Conservation (phyloP, 2,797 vertebrate species). For the Coccyzus lansbergi region DNA sequence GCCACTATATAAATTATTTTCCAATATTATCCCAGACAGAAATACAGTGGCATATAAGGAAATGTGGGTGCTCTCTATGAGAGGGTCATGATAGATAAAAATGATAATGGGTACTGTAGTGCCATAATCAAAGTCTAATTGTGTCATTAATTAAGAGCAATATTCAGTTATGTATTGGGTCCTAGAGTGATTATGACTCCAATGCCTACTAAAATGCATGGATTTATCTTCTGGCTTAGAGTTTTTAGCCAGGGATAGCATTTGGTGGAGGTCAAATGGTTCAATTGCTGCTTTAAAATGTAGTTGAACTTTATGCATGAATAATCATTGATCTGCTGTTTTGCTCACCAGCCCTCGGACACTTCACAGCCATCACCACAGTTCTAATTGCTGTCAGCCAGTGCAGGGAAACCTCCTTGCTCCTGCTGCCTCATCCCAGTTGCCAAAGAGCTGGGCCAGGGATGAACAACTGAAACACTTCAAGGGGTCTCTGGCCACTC, state of each 20-base stretch:
- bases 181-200: conserved; percentile 60
- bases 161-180: conserved; percentile 55
- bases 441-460: not conserved
- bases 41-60: not conserved
- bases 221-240: conserved; percentile 57
- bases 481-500: accelerated
- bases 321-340: not conserved
- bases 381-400: not conserved
- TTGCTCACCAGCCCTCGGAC: not conserved
- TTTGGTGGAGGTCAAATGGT: conserved; percentile 61
- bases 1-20: conserved; percentile 56
- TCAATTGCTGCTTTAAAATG: conserved; percentile 52
- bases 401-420: accelerated
- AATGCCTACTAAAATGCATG: not conserved
- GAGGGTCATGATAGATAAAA: conserved; percentile 63
- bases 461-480: accelerated
- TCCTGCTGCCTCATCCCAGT: accelerated
- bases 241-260: conserved; percentile 37
- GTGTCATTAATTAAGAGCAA: conserved; percentile 72
- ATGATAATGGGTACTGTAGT: conserved; percentile 25
- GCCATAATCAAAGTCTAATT: conserved; percentile 69
- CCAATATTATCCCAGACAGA: conserved; percentile 42
- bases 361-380: accelerated
- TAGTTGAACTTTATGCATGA: conserved; percentile 40
- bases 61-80: not conserved